phyloP scores from a whole-genome alignment of 1,140 invertebrate species.

The Leptopilina boulardi region DNA sequence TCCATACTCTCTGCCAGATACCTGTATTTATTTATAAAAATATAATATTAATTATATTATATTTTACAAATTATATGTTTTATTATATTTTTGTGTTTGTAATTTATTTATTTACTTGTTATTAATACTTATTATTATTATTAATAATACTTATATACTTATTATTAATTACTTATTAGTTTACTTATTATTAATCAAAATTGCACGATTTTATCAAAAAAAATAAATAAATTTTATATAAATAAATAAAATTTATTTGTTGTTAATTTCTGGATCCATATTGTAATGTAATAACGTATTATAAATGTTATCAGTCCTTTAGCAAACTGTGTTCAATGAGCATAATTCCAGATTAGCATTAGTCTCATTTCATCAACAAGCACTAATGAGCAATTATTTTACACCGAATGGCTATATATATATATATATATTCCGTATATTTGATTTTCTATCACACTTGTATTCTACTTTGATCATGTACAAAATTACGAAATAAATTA shows the following conservation, averaged over 20 bases:
- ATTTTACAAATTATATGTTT: not conserved
- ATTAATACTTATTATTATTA: no score
- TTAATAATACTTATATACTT: no score
- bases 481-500: not conserved
- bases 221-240: no score
- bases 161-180: no score
- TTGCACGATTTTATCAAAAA: no score
- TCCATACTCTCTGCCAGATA: conserved; percentile 82
- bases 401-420: conserved; percentile 39
- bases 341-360: not conserved
- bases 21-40: conserved; percentile 63
- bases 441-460: conserved; percentile 52
- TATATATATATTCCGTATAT: conserved; percentile 24
- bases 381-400: conserved; percentile 39
- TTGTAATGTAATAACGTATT: not conserved
- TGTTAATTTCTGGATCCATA: not conserved
- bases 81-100: no score
- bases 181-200: no score
- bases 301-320: not conserved
- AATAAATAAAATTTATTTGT: not conserved
- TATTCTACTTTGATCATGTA: conserved; percentile 36
- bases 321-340: not conserved
- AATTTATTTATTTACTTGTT: no score
- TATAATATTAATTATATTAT: not conserved
- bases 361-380: not conserved